Conservation (phyloP, 2,888 invertebrate genomes). For the Trilocha varians region DNA sequence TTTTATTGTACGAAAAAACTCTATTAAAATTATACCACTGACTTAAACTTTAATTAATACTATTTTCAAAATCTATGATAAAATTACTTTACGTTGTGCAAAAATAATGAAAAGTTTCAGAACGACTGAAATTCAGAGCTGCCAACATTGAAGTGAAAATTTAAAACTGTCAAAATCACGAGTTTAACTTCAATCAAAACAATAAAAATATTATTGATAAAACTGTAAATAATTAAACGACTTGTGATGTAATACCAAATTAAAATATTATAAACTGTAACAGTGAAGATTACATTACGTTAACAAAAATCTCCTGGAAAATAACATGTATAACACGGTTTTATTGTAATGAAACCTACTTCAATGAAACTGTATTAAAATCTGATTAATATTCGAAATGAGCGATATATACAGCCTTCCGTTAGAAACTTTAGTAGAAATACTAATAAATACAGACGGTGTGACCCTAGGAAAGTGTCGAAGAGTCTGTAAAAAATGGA, state of each 20-base stretch:
- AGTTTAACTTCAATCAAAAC: slow-evolving; percentile 17
- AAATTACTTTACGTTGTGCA: too few relatives aligned
- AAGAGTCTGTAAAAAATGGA: slow-evolving; percentile 46
- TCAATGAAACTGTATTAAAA: neutral
- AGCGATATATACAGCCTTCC: slow-evolving; percentile 35
- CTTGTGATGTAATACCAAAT: slow-evolving; percentile 3
- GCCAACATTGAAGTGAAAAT: slow-evolving; percentile 19
- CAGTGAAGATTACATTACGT: neutral
- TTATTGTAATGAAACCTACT: too few relatives aligned
- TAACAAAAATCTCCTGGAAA: neutral
- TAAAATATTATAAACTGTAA: neutral
- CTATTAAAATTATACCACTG: too few relatives aligned
- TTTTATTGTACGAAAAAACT: too few relatives aligned
- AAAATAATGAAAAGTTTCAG: slow-evolving; percentile 4
- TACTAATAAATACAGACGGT: slow-evolving; percentile 41
- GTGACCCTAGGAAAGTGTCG: slow-evolving; percentile 40
- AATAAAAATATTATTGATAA: too few relatives aligned
- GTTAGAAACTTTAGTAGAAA: slow-evolving; percentile 45
- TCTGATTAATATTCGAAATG: slow-evolving; percentile 10
- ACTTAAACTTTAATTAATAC: too few relatives aligned
- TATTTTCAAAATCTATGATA: too few relatives aligned
- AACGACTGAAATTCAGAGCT: slow-evolving; percentile 7
- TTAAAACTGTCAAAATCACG: slow-evolving; percentile 51
- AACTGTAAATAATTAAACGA: slow-evolving; percentile 24
- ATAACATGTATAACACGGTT: too few relatives aligned